Base-by-base conservation (phyloP, 37 sponge, comb jelly and placozoan genomes). In the Cliona cf. orientalis region DNA sequence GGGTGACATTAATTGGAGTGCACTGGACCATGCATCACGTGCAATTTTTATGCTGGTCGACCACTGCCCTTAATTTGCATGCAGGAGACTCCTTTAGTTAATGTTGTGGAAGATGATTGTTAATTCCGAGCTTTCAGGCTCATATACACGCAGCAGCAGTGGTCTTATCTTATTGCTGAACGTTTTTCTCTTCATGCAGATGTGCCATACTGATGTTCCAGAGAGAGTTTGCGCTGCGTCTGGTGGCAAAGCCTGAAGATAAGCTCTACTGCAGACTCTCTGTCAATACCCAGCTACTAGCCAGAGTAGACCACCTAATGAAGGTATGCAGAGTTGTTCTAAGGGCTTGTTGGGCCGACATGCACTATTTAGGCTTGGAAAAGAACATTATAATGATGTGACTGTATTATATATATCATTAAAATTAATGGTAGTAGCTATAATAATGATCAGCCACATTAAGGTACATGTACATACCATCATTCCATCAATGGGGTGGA, bases 141-240 rank as follows among this genome's bases (percentile, higher is more conserved):
- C 11, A 49, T 49, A 49, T 49, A 19, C 17, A 19, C 14, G 11
- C 14, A 49, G 17, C 14, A 49, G 55, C 55, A 11, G 17, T 17
- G 14, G 55, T 19, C 11, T 88, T 62, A 7, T 7, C 12, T 25
- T 11, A 7, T 68, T 11, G 9, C 9, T 68, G 26, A 7, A 12
- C 23, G 64, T 62, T 62, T 62, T 23, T n/a, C 7, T 26, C 43
- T 23, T 34, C n/a, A 9, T 26, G 9, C 69, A 81, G 81, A 63
- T 81, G 81, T 87, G 99, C 99, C 37, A 76, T 96, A 17, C 73
- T 98, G 65, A 98, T 98, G 99, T 98, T 98, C 49, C 99, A 98
- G 74, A 61, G 92, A 33, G 99, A 98, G 79, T 98, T 98, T 92
- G 99, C 99, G 0, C 93, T 92, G 81, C 73, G 99, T 2, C 72